Conservation (phyloP, 2,888 invertebrate genomes). For the Elegia similella region DNA sequence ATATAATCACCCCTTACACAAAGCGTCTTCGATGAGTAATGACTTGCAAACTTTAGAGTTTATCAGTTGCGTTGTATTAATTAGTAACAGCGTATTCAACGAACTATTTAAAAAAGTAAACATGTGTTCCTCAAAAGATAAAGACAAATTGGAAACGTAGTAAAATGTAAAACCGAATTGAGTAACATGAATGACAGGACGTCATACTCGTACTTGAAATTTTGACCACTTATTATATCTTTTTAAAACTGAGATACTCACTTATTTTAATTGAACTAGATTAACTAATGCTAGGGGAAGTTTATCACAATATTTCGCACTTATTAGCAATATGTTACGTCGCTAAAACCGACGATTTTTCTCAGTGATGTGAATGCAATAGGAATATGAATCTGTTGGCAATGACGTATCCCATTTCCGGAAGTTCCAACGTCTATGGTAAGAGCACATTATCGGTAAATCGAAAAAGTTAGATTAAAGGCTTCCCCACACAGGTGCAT, state of each 20-base stretch:
- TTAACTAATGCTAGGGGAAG: conserved; percentile 69
- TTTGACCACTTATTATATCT: conserved; percentile 44
- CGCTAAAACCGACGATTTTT: conserved; percentile 66
- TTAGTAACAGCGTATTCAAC: conserved; percentile 35
- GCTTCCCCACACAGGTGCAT: no score
- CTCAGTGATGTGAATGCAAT: conserved; percentile 54
- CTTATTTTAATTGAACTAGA: conserved; percentile 75
- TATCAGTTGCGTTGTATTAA: conserved; percentile 51
- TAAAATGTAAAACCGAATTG: conserved; percentile 63
- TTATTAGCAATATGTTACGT: conserved; percentile 69
- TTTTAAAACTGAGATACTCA: conserved; percentile 59
- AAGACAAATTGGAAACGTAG: conserved; percentile 47
- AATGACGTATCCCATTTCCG: conserved; percentile 78
- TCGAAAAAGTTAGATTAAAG: no score
- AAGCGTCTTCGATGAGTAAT: conserved; percentile 55
- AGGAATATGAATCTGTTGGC: conserved; percentile 72
- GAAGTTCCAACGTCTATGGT: conserved; percentile 52
- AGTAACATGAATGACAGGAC: conserved; percentile 73
- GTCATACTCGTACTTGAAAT: conserved; percentile 66
- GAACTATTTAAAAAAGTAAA: conserved; percentile 32
- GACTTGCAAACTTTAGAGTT: conserved; percentile 62
- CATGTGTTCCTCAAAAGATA: conserved; percentile 38
- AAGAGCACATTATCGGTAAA: neutral
- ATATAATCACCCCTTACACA: conserved; percentile 47
- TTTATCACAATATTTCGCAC: conserved; percentile 75